Percentiles rank a stretch among this genome's conserved stretches.
Evolutionary conservation across 2,797 vertebrate genomes (phyloP).

Genomic region (Cirrhinus mrigala): DNA sequence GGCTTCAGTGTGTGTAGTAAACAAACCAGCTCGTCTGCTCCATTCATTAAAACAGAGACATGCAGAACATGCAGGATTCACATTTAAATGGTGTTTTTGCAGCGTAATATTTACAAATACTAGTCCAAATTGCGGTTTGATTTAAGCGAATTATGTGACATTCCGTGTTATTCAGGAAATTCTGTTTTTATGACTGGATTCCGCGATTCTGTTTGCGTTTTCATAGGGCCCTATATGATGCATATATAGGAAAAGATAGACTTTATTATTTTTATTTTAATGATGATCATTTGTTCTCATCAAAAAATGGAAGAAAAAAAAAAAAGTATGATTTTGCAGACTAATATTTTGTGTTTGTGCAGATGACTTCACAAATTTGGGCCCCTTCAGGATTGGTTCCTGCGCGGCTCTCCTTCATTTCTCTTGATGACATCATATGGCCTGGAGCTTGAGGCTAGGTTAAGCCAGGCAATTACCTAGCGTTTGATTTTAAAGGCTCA

Average conservation of each 20-base stretch:
- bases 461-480: slow-evolving; percentile 62
- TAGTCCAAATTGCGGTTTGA: too few species aligned
- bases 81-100: too few species aligned
- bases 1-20: too few species aligned
- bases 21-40: too few species aligned
- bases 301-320: background rate
- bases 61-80: too few species aligned
- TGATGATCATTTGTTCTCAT: background rate
- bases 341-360: slow-evolving; percentile 10
- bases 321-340: slow-evolving; percentile 15
- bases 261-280: background rate
- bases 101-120: too few species aligned
- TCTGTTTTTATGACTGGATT: too few species aligned
- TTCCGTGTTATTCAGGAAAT: too few species aligned
- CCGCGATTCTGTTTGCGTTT: too few species aligned
- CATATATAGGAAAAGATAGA: background rate
- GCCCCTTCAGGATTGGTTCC: slow-evolving; percentile 20
- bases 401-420: slow-evolving; percentile 22
- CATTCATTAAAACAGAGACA: too few species aligned
- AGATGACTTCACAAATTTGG: slow-evolving; percentile 48
- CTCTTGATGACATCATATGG: slow-evolving; percentile 57
- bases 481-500: slow-evolving; percentile 61
- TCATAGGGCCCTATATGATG: too few species aligned
- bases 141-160: too few species aligned
- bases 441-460: slow-evolving; percentile 47